Conservation (phyloP, 2,888 invertebrate species). For the Automeris io region DNA sequence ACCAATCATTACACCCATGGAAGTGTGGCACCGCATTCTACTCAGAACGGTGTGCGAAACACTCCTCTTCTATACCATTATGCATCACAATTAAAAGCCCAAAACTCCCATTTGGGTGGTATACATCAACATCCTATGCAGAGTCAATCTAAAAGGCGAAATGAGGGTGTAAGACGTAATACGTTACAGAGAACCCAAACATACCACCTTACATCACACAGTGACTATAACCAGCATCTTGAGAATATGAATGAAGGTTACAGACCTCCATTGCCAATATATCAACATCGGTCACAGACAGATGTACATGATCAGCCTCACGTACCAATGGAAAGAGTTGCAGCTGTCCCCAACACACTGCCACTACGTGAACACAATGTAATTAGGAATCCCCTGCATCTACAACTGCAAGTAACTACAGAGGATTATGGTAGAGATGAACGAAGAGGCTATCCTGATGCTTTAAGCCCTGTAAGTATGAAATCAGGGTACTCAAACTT, state of each 20-base stretch:
- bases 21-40: slow-evolving; percentile 37
- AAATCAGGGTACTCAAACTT: slow-evolving; percentile 62
- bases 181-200: slow-evolving; percentile 70
- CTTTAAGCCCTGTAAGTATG: slow-evolving; percentile 62
- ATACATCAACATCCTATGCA: slow-evolving; percentile 59
- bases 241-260: slow-evolving; percentile 56
- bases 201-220: slow-evolving; percentile 69
- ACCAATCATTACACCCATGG: slow-evolving; percentile 57
- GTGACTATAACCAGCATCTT: slow-evolving; percentile 68
- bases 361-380: slow-evolving; percentile 59
- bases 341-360: slow-evolving; percentile 54
- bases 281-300: slow-evolving; percentile 62
- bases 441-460: slow-evolving; percentile 46
- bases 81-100: slow-evolving; percentile 69
- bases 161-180: slow-evolving; percentile 55
- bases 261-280: slow-evolving; percentile 41
- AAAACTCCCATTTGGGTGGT: slow-evolving; percentile 61
- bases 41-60: slow-evolving; percentile 49
- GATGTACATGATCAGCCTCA: slow-evolving; percentile 62
- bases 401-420: slow-evolving; percentile 64
- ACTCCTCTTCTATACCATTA: slow-evolving; percentile 69
- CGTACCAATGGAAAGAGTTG: slow-evolving; percentile 46
- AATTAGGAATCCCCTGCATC: slow-evolving; percentile 53
- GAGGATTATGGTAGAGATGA: slow-evolving; percentile 57
- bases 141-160: slow-evolving; percentile 46